Evolutionary conservation across 2,113 vertebrate species (phyloP).

Genomic region (Clupea harengus): DNA sequence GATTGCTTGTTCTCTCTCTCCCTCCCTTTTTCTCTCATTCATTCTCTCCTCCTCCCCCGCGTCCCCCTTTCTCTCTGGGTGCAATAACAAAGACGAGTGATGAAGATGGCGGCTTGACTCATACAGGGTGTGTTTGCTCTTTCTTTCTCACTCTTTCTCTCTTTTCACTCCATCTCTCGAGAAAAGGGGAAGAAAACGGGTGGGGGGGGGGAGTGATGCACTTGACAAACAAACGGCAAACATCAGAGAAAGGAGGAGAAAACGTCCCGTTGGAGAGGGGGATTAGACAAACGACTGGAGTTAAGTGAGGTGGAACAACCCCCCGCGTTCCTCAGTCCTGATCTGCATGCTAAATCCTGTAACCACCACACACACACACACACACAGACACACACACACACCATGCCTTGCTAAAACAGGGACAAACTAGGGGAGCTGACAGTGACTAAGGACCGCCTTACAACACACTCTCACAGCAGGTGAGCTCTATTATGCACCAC

Average conservation of each 20-base stretch:
- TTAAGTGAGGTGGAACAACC: constrained; percentile 51
- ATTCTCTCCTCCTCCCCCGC: not conserved
- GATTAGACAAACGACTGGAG: constrained; percentile 50
- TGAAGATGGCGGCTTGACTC: no score
- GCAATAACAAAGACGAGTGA: no score
- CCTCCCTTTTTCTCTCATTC: not conserved
- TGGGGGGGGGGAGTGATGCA: not conserved
- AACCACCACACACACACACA: not conserved
- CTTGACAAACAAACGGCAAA: constrained; percentile 19
- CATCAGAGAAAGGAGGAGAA: not conserved
- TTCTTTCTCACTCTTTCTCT: not conserved
- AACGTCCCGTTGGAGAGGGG: not conserved
- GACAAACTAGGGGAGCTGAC: constrained; percentile 39
- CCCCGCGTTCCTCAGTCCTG: constrained; percentile 30
- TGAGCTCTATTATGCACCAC: not conserved
- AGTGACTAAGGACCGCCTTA: constrained; percentile 52
- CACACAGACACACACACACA: not conserved
- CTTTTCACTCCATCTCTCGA: not conserved
- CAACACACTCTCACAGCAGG: constrained; percentile 22
- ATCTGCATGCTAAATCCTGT: constrained; percentile 5
- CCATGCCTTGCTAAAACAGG: constrained; percentile 23
- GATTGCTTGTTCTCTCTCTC: not conserved
- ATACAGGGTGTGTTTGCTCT: no score
- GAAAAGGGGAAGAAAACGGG: not conserved
- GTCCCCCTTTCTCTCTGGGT: no score